A percentile compares a stretch with the other conserved stretches of the same genome.
These are phyloP conservation scores for Catostomus latipinnis DNA, from an alignment of 2,797 vertebrate genomes.

Conservation along the genomic window DNA sequence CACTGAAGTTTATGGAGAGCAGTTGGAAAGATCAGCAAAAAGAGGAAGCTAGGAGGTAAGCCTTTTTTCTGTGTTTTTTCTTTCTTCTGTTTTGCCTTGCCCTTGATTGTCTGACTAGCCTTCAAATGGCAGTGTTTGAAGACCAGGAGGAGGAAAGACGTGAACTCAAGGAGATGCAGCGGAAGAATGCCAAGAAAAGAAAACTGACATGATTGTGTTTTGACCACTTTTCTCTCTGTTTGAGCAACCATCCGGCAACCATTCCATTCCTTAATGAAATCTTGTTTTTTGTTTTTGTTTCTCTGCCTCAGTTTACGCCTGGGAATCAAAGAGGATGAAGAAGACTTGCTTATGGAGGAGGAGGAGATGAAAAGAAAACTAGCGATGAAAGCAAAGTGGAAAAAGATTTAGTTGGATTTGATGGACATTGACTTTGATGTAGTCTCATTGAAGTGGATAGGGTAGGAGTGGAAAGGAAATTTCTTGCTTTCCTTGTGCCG, in stretches of 20 bases:
- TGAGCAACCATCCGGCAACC: neutral
- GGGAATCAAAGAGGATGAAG: constrained; percentile 73
- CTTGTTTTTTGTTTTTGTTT: constrained; percentile 16
- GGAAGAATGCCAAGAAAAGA: constrained; percentile 70
- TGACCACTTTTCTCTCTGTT: constrained; percentile 16
- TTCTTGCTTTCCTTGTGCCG: constrained; percentile 18
- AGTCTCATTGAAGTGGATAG: constrained; percentile 9
- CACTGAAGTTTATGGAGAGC: constrained; percentile 97
- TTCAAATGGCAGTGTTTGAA: constrained; percentile 89
- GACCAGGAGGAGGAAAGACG: constrained; percentile 88
- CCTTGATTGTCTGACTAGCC: constrained; percentile 70
- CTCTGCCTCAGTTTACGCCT: constrained; percentile 69
- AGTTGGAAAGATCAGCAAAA: constrained; percentile 96
- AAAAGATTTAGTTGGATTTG: constrained; percentile 46
- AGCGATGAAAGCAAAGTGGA: neutral
- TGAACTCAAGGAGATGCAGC: constrained; percentile 85
- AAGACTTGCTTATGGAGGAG: constrained; percentile 70
- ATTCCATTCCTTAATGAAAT: constrained; percentile 34
- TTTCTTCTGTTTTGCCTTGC: constrained; percentile 16
- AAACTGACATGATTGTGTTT: constrained; percentile 59
- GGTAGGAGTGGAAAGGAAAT: constrained; percentile 6
- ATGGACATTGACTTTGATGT: constrained; percentile 2
- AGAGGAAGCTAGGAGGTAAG: constrained; percentile 94
- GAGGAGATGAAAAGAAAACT: constrained; percentile 68
- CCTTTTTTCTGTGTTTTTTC: constrained; percentile 34